Conservation (phyloP, 1,140 invertebrate species). For the Chrysoperla carnea region DNA sequence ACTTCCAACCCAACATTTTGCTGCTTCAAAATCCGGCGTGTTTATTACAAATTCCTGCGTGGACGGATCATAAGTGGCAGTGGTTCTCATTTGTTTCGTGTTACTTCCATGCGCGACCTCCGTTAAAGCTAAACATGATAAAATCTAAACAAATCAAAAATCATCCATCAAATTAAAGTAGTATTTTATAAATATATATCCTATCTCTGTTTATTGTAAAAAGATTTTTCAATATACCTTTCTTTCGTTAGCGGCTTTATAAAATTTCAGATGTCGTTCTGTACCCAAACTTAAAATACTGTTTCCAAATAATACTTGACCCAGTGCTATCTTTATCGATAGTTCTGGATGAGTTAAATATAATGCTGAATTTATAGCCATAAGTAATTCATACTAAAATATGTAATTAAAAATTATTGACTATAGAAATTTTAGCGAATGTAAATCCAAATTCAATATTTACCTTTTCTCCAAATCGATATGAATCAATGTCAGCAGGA, state of each 20-base stretch:
- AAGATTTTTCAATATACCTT: no score
- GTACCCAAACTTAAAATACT: conserved; percentile 17
- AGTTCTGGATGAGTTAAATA: no score
- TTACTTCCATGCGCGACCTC: conserved; percentile 91
- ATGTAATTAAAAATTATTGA: no score
- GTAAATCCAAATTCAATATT: conserved; percentile 9
- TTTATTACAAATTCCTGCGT: conserved; percentile 73
- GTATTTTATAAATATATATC: no score
- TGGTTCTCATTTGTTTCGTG: conserved; percentile 77
- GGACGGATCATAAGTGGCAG: conserved; percentile 65
- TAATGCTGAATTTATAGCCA: no score
- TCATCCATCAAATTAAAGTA: not conserved
- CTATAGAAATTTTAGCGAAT: no score
- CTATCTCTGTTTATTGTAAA: no score
- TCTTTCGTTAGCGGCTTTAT: conserved; percentile 29
- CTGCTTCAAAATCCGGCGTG: conserved; percentile 84
- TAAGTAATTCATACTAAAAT: no score
- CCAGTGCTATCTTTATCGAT: no score
- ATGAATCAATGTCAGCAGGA: conserved; percentile 31
- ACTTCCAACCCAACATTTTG: conserved; percentile 90
- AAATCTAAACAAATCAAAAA: conserved; percentile 25
- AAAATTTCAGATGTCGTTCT: conserved; percentile 45
- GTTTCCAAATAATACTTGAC: not conserved
- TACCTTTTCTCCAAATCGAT: conserved; percentile 43
- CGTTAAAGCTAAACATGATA: conserved; percentile 76